Evolutionary conservation across 2,888 invertebrate genomes (phyloP), one percentile per base, ranked within the genome.

Genomic region (Horisme vitalbata): DNA sequence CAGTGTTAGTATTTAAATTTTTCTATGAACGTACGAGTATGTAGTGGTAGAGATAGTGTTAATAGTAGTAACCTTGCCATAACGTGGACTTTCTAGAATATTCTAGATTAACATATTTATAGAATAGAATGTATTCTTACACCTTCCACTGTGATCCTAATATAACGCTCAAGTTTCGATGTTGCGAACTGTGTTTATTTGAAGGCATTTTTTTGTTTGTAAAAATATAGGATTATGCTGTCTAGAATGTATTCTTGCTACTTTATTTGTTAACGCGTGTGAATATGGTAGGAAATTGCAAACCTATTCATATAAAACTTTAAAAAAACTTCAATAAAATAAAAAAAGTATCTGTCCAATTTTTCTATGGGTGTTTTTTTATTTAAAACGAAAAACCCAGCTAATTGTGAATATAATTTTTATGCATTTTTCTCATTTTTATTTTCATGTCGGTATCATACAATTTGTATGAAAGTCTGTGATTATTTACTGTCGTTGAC

Each of bases 131-230:
- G 71, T 80, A 79, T 81, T 78, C 71, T 74, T 84, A 88, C 88
- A 87, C 83, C 86, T 83, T 88, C 86, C 89, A 89, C 89, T 89
- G 89, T 89, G 89, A 89, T 89, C 89, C 88, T 88, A 86, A 79
- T 80, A 68, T 84, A 79, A 84, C 79, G 89, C 89, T 89, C 88
- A 87, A 87, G 73, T 70, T 78, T 80, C 79, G 76, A 74, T 76
- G 79, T 79, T 71, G 82, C 83, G 77, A 83, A 80, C 82, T 77
- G 58, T 57, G 66, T 63, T 65, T 45, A 55, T 62, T 65, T 69
- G 65, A 65, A 65, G 55, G 55, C 56, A 48, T 58, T 55, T 55
- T 54, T 52, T 52, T 39, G 52, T 55, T 57, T 60, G 55, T 55
- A 53, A 52, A 53, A 56, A 51, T 37, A 50, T 55, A 55, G 53